A percentile compares a stretch with the other conserved stretches of the same genome.
Evolutionary conservation across 1,140 invertebrate genomes (phyloP).

Genomic region (Drosophila mojavensis): DNA sequence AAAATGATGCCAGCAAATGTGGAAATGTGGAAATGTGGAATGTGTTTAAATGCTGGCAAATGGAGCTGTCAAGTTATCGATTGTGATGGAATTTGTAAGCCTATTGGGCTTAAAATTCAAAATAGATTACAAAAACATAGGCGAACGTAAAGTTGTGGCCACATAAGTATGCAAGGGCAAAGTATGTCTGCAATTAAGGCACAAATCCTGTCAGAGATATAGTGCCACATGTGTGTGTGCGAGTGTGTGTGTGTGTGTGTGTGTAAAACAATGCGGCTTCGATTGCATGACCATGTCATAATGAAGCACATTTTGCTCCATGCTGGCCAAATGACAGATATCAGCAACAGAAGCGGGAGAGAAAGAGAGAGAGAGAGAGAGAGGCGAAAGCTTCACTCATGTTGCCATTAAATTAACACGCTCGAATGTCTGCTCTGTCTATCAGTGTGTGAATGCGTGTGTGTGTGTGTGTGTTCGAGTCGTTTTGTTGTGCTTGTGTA

Average conservation of each 20-base stretch:
- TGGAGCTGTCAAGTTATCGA: conserved; percentile 43
- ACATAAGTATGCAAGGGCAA: conserved; percentile 46
- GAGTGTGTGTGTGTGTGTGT: conserved; percentile 11
- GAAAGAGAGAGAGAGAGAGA: background rate
- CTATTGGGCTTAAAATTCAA: conserved; percentile 33
- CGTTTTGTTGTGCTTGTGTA: conserved; percentile 52
- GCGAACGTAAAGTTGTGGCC: conserved; percentile 28
- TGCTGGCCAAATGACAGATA: conserved; percentile 39
- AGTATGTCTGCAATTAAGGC: conserved; percentile 47
- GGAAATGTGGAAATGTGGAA: background rate
- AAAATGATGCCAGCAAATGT: background rate
- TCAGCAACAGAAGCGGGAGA: background rate
- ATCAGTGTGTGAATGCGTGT: background rate
- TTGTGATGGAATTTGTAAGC: conserved; percentile 31
- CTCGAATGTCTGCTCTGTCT: conserved; percentile 54
- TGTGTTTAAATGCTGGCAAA: conserved; percentile 20
- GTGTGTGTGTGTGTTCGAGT: background rate
- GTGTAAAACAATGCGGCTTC: conserved; percentile 50
- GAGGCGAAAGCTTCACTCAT: conserved; percentile 28
- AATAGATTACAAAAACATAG: conserved; percentile 40
- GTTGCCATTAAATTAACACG: conserved; percentile 79
- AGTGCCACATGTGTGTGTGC: background rate
- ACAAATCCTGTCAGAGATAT: conserved; percentile 27
- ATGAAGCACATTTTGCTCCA: conserved; percentile 33
- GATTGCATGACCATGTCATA: conserved; percentile 55